Percentiles rank a stretch among this genome's conserved stretches.
Conservation (phyloP, 1,140 invertebrate species). For the Seison nebaliae region DNA sequence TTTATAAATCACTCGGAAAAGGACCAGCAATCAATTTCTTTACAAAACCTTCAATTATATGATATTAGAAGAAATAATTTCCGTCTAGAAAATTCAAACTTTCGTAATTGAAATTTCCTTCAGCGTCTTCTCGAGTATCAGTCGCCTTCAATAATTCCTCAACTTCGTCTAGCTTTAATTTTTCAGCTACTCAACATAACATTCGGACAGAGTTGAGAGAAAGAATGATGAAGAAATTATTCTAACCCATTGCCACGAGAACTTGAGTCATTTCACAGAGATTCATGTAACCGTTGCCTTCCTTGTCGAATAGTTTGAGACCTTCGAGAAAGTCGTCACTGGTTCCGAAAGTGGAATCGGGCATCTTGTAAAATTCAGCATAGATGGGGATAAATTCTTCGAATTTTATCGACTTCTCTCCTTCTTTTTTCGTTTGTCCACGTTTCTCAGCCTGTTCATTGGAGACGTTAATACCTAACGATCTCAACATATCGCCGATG, state of each 20-base stretch:
- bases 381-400: slow-evolving; percentile 13
- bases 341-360: slow-evolving; percentile 10
- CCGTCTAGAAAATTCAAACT: slow-evolving; percentile 1
- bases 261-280: slow-evolving; percentile 10
- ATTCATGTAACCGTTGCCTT: slow-evolving; percentile 10
- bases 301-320: slow-evolving; percentile 13
- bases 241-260: slow-evolving; percentile 11
- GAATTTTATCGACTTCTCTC: slow-evolving; percentile 9
- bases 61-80: slow-evolving; percentile 1
- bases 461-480: slow-evolving; percentile 5
- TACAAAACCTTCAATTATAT: slow-evolving; percentile 8
- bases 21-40: slow-evolving; percentile 12
- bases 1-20: slow-evolving; percentile 4
- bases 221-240: not conserved
- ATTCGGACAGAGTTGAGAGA: not conserved
- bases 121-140: slow-evolving; percentile 11
- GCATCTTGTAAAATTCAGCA: slow-evolving; percentile 13
- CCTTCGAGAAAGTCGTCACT: slow-evolving; percentile 13
- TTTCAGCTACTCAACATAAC: slow-evolving; percentile 6
- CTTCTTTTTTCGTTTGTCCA: slow-evolving; percentile 12
- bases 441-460: slow-evolving; percentile 10
- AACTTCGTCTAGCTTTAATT: slow-evolving; percentile 5
- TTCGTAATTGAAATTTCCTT: slow-evolving; percentile 12
- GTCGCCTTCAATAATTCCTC: slow-evolving; percentile 11
- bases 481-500: slow-evolving; percentile 11